Evolutionary conservation across 2,113 vertebrate genomes (phyloP).

Genomic region (Dryoscopus gambensis): DNA sequence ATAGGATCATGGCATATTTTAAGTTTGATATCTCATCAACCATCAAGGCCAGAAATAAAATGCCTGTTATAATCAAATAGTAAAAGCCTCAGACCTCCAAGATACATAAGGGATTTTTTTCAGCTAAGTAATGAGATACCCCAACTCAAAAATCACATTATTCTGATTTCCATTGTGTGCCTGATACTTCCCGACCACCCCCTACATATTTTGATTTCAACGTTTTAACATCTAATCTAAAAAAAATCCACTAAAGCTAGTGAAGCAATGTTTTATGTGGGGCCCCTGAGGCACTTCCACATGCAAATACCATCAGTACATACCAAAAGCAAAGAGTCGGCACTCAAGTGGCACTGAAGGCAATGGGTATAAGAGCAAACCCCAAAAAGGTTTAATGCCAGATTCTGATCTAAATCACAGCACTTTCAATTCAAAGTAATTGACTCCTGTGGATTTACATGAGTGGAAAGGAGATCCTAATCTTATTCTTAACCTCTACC

Average conservation of each 20-base stretch:
- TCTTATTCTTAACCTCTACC: conserved; percentile 26
- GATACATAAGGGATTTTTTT: not conserved
- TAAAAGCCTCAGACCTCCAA: conserved; percentile 5
- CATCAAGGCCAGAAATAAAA: conserved; percentile 53
- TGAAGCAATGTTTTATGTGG: conserved; percentile 13
- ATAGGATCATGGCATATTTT: conserved; percentile 60
- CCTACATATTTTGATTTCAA: conserved; percentile 27
- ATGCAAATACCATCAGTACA: conserved; percentile 12
- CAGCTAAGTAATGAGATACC: not conserved
- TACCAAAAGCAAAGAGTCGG: not conserved
- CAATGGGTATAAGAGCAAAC: not conserved
- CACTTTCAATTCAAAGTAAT: conserved; percentile 29
- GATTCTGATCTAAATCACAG: conserved; percentile 30
- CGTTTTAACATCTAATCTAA: conserved; percentile 31
- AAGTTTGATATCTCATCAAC: conserved; percentile 43
- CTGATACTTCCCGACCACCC: not conserved
- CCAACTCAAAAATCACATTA: not conserved
- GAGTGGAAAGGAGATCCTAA: conserved; percentile 32
- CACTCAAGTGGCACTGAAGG: not conserved
- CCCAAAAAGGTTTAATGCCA: not conserved
- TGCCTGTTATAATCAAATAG: conserved; percentile 3
- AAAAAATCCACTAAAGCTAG: conserved; percentile 10
- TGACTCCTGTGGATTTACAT: conserved; percentile 32
- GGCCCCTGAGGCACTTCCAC: conserved; percentile 10
- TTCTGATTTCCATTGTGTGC: not conserved